Percentiles rank a stretch among this genome's conserved stretches.
phyloP scores from a whole-genome alignment of 2,113 vertebrate species.

The Mesocricetus auratus region DNA sequence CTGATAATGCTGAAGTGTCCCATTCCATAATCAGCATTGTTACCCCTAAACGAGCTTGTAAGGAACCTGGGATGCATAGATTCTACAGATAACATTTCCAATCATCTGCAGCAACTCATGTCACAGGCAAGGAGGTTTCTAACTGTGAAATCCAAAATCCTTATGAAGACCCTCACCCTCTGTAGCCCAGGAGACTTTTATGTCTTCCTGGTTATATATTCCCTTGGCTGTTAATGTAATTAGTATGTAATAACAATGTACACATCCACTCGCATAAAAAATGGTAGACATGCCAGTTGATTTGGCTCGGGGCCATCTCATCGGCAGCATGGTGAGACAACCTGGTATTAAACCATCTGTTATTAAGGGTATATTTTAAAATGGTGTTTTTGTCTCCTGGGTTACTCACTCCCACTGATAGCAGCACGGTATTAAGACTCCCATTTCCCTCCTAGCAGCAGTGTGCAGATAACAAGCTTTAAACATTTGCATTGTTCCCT shows the following conservation, averaged over 20 bases:
- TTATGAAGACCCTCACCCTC: background rate
- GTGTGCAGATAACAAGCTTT: background rate
- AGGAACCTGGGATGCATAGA: background rate
- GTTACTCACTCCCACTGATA: constrained; percentile 51
- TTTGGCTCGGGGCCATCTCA: constrained; percentile 69
- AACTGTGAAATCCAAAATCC: background rate
- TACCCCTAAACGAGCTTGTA: background rate
- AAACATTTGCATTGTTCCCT: background rate
- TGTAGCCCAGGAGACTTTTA: constrained; percentile 11
- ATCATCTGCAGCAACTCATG: background rate
- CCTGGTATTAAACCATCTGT: constrained; percentile 75
- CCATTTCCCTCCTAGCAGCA: constrained; percentile 52
- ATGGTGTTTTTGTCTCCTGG: constrained; percentile 59
- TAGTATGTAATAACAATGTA: constrained; percentile 72
- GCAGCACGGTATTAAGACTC: background rate
- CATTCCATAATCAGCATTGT: background rate
- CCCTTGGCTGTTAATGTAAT: constrained; percentile 68
- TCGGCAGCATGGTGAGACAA: constrained; percentile 50
- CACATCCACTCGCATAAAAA: constrained; percentile 71
- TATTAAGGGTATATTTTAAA: constrained; percentile 65
- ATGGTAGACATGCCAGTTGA: constrained; percentile 40
- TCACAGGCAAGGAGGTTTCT: constrained; percentile 2
- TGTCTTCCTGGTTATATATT: constrained; percentile 68
- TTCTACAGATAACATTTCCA: background rate
- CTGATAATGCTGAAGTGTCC: background rate